Conservation (phyloP, 2,888 invertebrate species). For the Chloroclystis v-ata region DNA sequence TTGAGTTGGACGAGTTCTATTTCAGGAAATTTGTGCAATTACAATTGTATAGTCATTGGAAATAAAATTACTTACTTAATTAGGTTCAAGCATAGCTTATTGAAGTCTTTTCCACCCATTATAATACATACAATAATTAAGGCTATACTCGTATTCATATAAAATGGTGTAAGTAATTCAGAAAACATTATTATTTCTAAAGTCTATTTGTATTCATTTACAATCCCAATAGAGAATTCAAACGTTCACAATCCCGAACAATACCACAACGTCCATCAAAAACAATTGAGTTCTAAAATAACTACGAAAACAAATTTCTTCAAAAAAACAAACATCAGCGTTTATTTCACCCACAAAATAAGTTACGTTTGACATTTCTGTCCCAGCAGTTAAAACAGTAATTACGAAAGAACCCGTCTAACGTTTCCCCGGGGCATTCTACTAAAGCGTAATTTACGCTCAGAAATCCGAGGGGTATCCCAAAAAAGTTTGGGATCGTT, state of each 20-base stretch:
- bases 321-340: constrained; percentile 36
- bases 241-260: not conserved
- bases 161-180: too few species aligned
- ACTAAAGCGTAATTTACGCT: constrained; percentile 75
- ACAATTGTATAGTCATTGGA: too few species aligned
- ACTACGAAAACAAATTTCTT: constrained; percentile 29
- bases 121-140: too few species aligned
- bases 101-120: too few species aligned
- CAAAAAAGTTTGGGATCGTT: constrained; percentile 18
- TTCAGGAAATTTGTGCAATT: too few species aligned
- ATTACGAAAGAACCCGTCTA: constrained; percentile 71
- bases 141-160: too few species aligned
- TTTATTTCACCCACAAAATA: constrained; percentile 60
- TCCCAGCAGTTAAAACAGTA: constrained; percentile 73
- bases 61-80: too few species aligned
- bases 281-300: constrained; percentile 24
- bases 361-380: constrained; percentile 70
- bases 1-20: not conserved
- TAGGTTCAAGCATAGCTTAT: too few species aligned
- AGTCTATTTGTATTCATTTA: too few species aligned
- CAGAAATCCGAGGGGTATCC: constrained; percentile 63
- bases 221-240: too few species aligned
- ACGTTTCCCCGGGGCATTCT: constrained; percentile 72
- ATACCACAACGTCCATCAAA: constrained; percentile 9
- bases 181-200: too few species aligned